Conservation (phyloP, 1,140 invertebrate species). For the Drosophila murphyi region DNA sequence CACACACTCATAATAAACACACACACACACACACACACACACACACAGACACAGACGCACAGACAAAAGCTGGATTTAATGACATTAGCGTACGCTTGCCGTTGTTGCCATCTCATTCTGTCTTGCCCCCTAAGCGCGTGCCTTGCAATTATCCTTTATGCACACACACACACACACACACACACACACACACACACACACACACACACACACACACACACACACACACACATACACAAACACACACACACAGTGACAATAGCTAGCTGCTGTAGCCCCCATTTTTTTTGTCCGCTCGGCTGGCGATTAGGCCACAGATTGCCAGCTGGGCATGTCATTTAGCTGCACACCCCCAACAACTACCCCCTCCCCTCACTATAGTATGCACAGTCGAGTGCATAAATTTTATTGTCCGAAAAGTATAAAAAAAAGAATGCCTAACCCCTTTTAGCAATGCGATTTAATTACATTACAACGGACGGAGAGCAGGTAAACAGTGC, state of each 20-base stretch:
- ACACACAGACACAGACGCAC: slow-evolving; percentile 20
- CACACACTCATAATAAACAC: slow-evolving; percentile 14
- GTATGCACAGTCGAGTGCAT: slow-evolving; percentile 58
- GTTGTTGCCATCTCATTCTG: slow-evolving; percentile 12
- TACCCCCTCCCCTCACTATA: not conserved
- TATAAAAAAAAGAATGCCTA: slow-evolving; percentile 19
- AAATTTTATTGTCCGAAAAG: slow-evolving; percentile 75
- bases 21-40: slow-evolving; percentile 16
- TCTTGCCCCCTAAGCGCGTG: slow-evolving; percentile 8
- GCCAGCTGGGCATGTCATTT: slow-evolving; percentile 71
- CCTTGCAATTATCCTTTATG: slow-evolving; percentile 69
- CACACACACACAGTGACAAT: slow-evolving; percentile 40
- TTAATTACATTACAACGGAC: slow-evolving; percentile 68
- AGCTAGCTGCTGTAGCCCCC: slow-evolving; percentile 4
- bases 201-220: slow-evolving; percentile 33
- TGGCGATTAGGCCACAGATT: slow-evolving; percentile 71
- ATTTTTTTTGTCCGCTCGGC: slow-evolving; percentile 14
- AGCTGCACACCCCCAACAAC: slow-evolving; percentile 18
- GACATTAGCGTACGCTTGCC: slow-evolving; percentile 56
- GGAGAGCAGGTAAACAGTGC: not conserved
- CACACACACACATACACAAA: slow-evolving; percentile 3
- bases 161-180: slow-evolving; percentile 31
- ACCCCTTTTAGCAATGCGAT: slow-evolving; percentile 65
- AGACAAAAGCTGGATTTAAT: slow-evolving; percentile 54
- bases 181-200: slow-evolving; percentile 15